phyloP scores from a whole-genome alignment of 1,140 invertebrate genomes.

The Eupeodes corollae region DNA sequence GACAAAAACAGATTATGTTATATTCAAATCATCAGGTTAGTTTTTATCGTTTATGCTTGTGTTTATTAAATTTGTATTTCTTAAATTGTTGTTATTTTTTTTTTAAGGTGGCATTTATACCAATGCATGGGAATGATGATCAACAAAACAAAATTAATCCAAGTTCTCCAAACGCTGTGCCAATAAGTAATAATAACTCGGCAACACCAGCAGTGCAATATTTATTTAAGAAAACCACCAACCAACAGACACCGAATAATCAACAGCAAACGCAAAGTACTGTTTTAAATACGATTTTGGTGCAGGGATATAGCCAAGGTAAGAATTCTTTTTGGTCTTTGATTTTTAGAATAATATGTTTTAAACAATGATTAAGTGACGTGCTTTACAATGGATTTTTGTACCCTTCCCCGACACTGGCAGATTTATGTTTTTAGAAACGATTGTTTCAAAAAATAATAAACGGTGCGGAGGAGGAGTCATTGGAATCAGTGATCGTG shows the following conservation, averaged over 20 bases:
- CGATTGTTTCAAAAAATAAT: too few relatives aligned
- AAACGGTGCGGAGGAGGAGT: too few relatives aligned
- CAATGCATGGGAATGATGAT: not conserved
- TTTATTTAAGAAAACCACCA: slow-evolving; percentile 29
- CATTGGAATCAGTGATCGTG: too few relatives aligned
- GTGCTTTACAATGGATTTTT: too few relatives aligned
- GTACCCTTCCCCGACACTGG: too few relatives aligned
- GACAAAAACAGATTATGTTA: slow-evolving; percentile 6
- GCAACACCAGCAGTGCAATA: slow-evolving; percentile 10
- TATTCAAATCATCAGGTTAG: not conserved
- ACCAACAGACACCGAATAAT: slow-evolving; percentile 10
- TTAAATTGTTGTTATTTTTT: not conserved
- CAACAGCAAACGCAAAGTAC: slow-evolving; percentile 17
- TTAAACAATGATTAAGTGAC: too few relatives aligned
- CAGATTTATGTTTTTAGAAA: too few relatives aligned
- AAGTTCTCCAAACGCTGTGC: not conserved
- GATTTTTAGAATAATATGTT: too few relatives aligned
- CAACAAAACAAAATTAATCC: too few relatives aligned
- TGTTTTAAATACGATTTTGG: slow-evolving; percentile 24
- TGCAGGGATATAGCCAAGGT: slow-evolving; percentile 20
- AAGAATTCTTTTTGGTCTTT: not conserved
- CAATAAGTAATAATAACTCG: not conserved
- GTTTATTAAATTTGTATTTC: not conserved
- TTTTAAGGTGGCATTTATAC: slow-evolving; percentile 1
- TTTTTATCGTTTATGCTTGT: too few relatives aligned